Conservation (phyloP, 2,797 vertebrate genomes). For the Myotis findleyi region DNA sequence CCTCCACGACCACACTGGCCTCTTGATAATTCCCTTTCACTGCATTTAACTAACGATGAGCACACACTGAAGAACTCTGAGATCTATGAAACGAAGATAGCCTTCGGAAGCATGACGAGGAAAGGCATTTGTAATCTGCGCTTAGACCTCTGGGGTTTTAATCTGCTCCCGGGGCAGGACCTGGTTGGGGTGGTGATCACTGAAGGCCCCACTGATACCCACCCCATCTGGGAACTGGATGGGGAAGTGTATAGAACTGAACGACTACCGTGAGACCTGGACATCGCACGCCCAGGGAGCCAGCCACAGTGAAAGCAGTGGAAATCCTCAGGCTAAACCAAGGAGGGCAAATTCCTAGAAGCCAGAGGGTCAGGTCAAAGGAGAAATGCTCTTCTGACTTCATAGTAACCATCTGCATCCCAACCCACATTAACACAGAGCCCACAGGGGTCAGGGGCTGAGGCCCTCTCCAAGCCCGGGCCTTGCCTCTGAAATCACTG, state of each 20-base stretch:
- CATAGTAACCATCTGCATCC: neutral
- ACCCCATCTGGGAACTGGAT: neutral
- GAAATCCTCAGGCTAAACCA: neutral
- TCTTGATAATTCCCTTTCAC: neutral
- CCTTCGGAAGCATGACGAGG: neutral
- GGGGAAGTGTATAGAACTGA: neutral
- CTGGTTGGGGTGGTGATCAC: neutral
- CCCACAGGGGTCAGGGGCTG: neutral
- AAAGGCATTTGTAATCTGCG: neutral
- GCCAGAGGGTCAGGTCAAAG: neutral
- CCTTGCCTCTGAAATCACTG: neutral
- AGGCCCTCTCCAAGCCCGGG: neutral
- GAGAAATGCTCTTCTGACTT: neutral
- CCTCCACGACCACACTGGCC: neutral
- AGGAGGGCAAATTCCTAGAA: neutral
- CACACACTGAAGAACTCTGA: neutral
- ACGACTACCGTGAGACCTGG: neutral
- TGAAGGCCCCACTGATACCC: neutral
- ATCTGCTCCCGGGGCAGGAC: neutral
- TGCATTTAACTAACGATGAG: neutral
- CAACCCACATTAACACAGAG: neutral
- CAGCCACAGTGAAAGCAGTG: neutral
- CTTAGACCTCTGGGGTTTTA: neutral
- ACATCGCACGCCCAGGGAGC: neutral
- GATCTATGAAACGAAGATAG: neutral